Base-by-base conservation (phyloP, 2,888 invertebrate genomes). In the Dascillus cervinus region DNA sequence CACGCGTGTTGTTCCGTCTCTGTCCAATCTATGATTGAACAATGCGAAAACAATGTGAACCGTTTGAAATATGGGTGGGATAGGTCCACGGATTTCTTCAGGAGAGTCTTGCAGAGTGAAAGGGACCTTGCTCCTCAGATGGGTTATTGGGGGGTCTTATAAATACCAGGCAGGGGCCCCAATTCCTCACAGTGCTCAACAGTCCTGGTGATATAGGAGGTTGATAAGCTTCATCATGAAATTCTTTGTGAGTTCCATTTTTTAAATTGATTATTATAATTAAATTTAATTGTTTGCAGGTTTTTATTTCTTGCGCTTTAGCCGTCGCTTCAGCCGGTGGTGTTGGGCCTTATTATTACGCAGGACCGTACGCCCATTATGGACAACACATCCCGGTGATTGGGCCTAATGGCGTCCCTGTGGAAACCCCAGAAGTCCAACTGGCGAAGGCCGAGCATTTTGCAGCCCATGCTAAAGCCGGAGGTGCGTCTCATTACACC, bases 371-470 rank as follows among this genome's bases (percentile, higher is more conserved):
- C 4, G 4, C 17, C 22, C 9, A 14, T 13, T 34, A 38, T 22
- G 30, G 22, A 8, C 34, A 39, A 13, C 40, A 40, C 11, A 9
- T 25, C 22, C 40, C 40, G 8, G 12, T 37, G n/a, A 37, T 40
- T n/a, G 40, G 26, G 8, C 69, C 65, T 29, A 70, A 72, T 47
- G 72, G 72, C 4, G 73, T 73, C 43, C 73, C 75, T 31, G 68
- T 72, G 29, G 73, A 72, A 49, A 72, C 73, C 46, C 73, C 72
- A 24, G 75, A 75, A 53, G 75, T 75, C 34, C 72, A 73, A 32
- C 70, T 70, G 41, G 75, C 75, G 32, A 72, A 70, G 49, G 71
- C 72, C 44, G 69, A 70, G 36, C 75, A 76, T 57, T 68, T 74
- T 42, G 31, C 36, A n/a, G 40, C 40, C 4, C 40, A 37, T 17